A percentile compares a stretch with the other conserved stretches of the same genome.
Evolutionary conservation across 92 coral and sea anemone species (phyloP).

Genomic region (Porites rus): DNA sequence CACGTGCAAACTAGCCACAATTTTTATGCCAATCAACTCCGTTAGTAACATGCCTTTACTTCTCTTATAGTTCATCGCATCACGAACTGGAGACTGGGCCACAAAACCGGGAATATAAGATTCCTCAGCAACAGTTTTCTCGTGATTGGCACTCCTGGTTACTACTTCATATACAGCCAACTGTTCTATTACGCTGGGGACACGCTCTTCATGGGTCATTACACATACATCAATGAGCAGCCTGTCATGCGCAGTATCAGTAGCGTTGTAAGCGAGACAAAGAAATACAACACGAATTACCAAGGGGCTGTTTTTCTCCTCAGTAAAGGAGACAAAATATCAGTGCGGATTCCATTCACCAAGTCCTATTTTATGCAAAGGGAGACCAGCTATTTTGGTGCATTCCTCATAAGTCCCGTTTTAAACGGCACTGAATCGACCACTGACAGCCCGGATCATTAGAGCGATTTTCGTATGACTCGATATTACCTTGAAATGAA

Average conservation of each 20-base stretch:
- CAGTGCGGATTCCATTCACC: constrained; percentile 89
- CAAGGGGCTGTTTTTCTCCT: constrained; percentile 93
- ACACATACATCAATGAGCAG: constrained; percentile 80
- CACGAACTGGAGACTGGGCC: constrained; percentile 88
- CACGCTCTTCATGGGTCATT: constrained; percentile 90
- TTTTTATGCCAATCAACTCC: neutral
- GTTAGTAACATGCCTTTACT: constrained; percentile 16
- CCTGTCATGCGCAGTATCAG: constrained; percentile 84
- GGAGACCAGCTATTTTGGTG: constrained; percentile 93
- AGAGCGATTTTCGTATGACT: neutral
- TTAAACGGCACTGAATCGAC: neutral
- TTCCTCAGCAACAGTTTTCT: constrained; percentile 84
- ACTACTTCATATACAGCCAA: constrained; percentile 94
- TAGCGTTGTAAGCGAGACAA: constrained; percentile 72
- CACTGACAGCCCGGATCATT: constrained; percentile 4
- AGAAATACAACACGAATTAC: constrained; percentile 92
- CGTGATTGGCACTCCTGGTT: constrained; percentile 81
- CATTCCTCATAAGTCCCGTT: constrained; percentile 76
- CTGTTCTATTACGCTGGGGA: constrained; percentile 89
- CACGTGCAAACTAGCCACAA: no score
- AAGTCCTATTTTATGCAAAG: constrained; percentile 79
- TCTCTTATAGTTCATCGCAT: constrained; percentile 79
- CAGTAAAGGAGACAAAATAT: constrained; percentile 81
- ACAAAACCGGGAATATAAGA: constrained; percentile 79
- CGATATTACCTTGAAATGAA: no score